Base-by-base conservation (phyloP, 2,888 invertebrate genomes). In the Drosophila mettleri region DNA sequence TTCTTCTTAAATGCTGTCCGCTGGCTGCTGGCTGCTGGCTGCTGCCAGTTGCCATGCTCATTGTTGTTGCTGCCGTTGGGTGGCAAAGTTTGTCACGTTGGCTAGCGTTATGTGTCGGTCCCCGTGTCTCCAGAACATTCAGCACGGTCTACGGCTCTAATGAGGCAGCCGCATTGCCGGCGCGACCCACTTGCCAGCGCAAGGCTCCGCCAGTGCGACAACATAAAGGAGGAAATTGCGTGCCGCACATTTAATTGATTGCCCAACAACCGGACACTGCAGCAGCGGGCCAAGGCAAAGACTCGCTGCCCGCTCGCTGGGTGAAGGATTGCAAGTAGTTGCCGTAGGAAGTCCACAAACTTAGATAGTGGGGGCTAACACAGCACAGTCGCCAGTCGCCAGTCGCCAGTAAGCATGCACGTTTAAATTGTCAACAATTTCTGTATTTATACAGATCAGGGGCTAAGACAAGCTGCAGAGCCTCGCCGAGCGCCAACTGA, bases 191-290 rank as follows among this genome's bases (percentile, higher is more conserved):
- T 27, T 52, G 34, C 57, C 48, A 46, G 18, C 58, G 57, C 29
- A 57, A 55, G 66, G 55, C 60, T 48, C 31, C 68, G 20, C 36
- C 60, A 16, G 71, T 60, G 64, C 71, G 64, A 67, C 71, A 74
- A 71, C 80, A 63, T 68, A 45, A 27, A 45, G 55, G 83, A 69
- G 74, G 64, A 78, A 78, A 80, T 80, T 83, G 83, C 80, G 80
- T 83, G 80, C 78, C 80, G 72, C 66, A 73, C 75, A 80, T 62
- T 83, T 83, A 80, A 80, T 80, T 80, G 80, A 80, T 80, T 83
- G 71, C 78, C 72, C 74, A 66, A 60, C 63, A 71, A 67, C 60
- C 80, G 63, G 71, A 62, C 60, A 54, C 46, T 57, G 55, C 64
- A 65, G 36, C 52, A 27, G 43, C 24, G 20, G 20, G 29, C 24